Evolutionary conservation across 2,888 invertebrate genomes (phyloP).

Genomic region (Meganola albula): DNA sequence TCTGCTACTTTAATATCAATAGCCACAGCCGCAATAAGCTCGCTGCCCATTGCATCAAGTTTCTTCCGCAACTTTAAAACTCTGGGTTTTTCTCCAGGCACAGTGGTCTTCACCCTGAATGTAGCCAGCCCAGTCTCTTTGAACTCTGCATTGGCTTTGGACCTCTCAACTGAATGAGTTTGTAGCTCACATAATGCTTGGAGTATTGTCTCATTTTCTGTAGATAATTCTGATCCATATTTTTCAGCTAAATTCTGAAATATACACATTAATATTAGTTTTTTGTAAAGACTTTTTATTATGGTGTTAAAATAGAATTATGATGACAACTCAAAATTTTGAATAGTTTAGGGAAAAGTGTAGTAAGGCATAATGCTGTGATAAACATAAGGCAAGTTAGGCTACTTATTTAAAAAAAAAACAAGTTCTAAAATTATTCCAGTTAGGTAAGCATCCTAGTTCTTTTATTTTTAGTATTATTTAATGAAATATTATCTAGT

Average conservation of each 20-base stretch:
- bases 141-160: slow-evolving; percentile 82
- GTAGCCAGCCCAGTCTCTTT: slow-evolving; percentile 85
- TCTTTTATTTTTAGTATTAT: too few species aligned
- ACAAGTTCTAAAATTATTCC: too few species aligned
- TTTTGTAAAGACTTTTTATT: too few species aligned
- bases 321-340: too few species aligned
- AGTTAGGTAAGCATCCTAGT: too few species aligned
- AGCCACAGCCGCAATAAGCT: slow-evolving; percentile 75
- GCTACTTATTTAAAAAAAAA: too few species aligned
- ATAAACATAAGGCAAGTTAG: too few species aligned
- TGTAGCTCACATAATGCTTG: slow-evolving; percentile 80
- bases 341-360: too few species aligned
- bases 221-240: slow-evolving; percentile 74
- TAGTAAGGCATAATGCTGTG: too few species aligned
- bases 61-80: slow-evolving; percentile 75
- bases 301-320: too few species aligned
- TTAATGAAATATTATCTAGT: too few species aligned
- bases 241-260: slow-evolving; percentile 79
- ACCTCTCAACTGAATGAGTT: slow-evolving; percentile 82
- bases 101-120: slow-evolving; percentile 81
- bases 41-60: slow-evolving; percentile 71
- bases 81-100: slow-evolving; percentile 68
- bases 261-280: not conserved
- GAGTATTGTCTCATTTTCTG: slow-evolving; percentile 70
- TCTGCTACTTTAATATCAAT: slow-evolving; percentile 54